Evolutionary conservation across 2,888 invertebrate genomes (phyloP).

Genomic region (Spialia ferax): DNA sequence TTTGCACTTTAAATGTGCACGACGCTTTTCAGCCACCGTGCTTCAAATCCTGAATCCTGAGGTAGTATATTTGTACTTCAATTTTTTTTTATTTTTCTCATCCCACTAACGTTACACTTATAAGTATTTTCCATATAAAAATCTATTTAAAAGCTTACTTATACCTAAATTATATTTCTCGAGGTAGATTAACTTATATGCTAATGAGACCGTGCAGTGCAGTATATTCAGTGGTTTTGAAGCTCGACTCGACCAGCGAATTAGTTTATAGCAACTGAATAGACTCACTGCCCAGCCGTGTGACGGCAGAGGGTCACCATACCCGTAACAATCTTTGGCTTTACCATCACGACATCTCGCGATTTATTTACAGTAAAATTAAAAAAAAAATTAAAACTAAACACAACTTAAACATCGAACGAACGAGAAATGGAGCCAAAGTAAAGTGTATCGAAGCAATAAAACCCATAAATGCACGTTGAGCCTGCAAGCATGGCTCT

Average conservation of each 20-base stretch:
- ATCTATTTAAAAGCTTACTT: constrained; percentile 83
- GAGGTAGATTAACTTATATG: constrained; percentile 85
- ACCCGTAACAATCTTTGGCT: constrained; percentile 87
- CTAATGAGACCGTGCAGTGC: constrained; percentile 68
- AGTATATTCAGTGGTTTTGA: constrained; percentile 55
- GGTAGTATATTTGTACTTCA: constrained; percentile 86
- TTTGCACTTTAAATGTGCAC: constrained; percentile 57
- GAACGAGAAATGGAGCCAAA: constrained; percentile 65
- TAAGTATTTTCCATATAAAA: constrained; percentile 79
- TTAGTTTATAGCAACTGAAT: constrained; percentile 52
- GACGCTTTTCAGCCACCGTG: constrained; percentile 57
- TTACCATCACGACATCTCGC: constrained; percentile 86
- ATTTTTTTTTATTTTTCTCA: constrained; percentile 70
- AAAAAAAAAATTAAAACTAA: constrained; percentile 59
- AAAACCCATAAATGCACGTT: constrained; percentile 60
- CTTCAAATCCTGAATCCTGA: constrained; percentile 80
- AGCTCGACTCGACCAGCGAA: constrained; percentile 43
- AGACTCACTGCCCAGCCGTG: constrained; percentile 67
- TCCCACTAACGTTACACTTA: constrained; percentile 74
- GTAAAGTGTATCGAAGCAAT: constrained; percentile 51
- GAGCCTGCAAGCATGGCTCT: constrained; percentile 56
- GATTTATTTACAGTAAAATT: constrained; percentile 72
- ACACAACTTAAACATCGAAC: constrained; percentile 51
- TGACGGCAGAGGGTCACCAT: constrained; percentile 87
- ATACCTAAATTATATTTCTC: constrained; percentile 78